phyloP scores from a whole-genome alignment of 2,888 invertebrate species.

The Myopa testacea region DNA sequence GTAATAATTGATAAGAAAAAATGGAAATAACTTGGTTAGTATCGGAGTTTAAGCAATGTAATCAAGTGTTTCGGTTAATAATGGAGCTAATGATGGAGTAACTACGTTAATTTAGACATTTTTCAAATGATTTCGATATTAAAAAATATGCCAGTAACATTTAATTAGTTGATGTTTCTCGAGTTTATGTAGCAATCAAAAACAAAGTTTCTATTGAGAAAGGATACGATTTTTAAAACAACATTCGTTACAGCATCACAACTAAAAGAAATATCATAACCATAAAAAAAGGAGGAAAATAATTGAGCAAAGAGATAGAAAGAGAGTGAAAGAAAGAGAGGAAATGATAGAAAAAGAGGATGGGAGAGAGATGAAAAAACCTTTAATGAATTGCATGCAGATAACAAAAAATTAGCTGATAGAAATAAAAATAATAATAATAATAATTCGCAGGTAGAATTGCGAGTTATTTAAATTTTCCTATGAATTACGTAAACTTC shows the following conservation, averaged over 20 bases:
- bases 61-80: too few species aligned
- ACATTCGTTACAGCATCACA: constrained; percentile 18
- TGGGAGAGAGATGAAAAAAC: constrained; percentile 2
- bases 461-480: not conserved
- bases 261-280: not conserved
- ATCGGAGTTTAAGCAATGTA: too few species aligned
- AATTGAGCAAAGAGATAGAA: not conserved
- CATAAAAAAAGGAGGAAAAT: not conserved
- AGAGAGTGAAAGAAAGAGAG: not conserved
- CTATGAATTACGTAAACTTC: constrained; percentile 7
- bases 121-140: too few species aligned
- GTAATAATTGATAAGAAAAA: not conserved
- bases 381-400: constrained; percentile 24
- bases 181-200: not conserved
- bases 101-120: too few species aligned
- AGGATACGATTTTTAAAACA: constrained; percentile 2
- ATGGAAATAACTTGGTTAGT: not conserved
- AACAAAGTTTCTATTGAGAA: not conserved
- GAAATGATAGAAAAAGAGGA: not conserved
- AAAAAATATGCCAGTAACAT: not conserved
- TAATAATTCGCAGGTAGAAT: constrained; percentile 9
- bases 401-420: not conserved
- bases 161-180: not conserved
- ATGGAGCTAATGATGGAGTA: too few species aligned
- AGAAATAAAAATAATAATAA: not conserved